Conservation (phyloP, 2,888 invertebrate species). For the Scaeva pyrastri region DNA sequence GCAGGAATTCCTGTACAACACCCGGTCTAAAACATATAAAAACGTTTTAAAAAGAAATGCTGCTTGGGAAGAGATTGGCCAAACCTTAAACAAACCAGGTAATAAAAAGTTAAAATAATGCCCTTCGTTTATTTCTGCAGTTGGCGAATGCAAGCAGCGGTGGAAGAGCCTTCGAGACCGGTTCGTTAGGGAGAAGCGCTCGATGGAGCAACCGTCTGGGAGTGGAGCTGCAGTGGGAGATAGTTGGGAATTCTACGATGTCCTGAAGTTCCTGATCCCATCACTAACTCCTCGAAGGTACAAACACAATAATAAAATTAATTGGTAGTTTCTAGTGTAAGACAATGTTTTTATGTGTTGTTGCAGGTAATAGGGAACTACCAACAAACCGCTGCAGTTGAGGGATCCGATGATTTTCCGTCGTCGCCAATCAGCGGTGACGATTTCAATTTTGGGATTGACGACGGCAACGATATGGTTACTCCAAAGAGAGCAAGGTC, state of each 20-base stretch:
- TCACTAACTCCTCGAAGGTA: constrained; percentile 22
- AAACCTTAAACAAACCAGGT: no score
- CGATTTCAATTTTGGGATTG: no score
- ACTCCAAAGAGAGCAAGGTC: constrained; percentile 1
- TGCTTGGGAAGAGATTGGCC: no score
- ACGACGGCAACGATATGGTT: not conserved
- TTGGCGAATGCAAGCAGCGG: no score
- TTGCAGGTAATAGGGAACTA: not conserved
- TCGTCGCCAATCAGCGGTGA: no score
- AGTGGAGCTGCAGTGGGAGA: constrained; percentile 24
- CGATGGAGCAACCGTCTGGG: constrained; percentile 18
- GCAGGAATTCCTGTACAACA: no score
- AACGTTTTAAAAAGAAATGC: no score
- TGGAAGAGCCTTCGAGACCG: constrained; percentile 26
- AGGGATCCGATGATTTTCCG: not conserved
- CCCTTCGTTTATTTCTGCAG: no score
- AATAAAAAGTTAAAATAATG: no score
- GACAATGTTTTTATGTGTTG: not conserved
- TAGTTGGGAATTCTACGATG: constrained; percentile 11
- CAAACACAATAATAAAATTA: not conserved
- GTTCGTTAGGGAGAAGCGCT: constrained; percentile 23
- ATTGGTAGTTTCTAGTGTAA: not conserved
- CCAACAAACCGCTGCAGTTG: not conserved
- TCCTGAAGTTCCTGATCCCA: not conserved
- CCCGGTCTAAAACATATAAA: no score